Evolutionary conservation across 2,888 invertebrate species (phyloP).

Genomic region (Lasiommata megera): DNA sequence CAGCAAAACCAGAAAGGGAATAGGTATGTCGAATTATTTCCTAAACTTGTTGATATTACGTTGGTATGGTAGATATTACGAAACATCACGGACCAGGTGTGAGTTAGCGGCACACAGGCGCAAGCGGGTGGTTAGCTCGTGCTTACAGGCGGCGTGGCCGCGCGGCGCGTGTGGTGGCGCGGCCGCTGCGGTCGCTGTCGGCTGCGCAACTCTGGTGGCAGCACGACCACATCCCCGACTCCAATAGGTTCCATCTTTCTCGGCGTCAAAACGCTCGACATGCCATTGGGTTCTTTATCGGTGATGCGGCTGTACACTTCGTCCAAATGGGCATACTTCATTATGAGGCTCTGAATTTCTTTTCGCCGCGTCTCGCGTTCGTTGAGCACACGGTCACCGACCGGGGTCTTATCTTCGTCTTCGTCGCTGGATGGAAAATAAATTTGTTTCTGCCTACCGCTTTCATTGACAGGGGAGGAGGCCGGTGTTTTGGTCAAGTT

Average conservation of each 20-base stretch:
- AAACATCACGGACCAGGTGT: slow-evolving; percentile 70
- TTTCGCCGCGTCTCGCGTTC: slow-evolving; percentile 91
- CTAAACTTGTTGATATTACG: not conserved
- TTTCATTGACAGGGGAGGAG: slow-evolving; percentile 63
- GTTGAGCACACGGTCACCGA: slow-evolving; percentile 80
- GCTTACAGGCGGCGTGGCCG: slow-evolving; percentile 81
- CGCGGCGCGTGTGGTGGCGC: slow-evolving; percentile 76
- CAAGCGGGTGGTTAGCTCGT: slow-evolving; percentile 67
- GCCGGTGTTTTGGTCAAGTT: slow-evolving; percentile 59
- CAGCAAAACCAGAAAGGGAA: not conserved
- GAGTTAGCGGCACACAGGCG: slow-evolving; percentile 74
- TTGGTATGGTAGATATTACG: slow-evolving; percentile 29
- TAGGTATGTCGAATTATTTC: not conserved
- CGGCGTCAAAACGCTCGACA: slow-evolving; percentile 42
- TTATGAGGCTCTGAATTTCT: slow-evolving; percentile 90
- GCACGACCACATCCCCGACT: slow-evolving; percentile 66
- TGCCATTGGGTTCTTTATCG: slow-evolving; percentile 57
- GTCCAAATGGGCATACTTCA: slow-evolving; percentile 91
- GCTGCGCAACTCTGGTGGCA: slow-evolving; percentile 71
- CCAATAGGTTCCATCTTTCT: slow-evolving; percentile 59
- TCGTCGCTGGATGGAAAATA: slow-evolving; percentile 75
- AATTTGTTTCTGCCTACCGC: slow-evolving; percentile 69
- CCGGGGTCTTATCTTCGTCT: slow-evolving; percentile 76
- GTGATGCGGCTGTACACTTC: slow-evolving; percentile 83
- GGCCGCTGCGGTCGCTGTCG: slow-evolving; percentile 65